These are phyloP conservation scores for Geococcyx californianus DNA, from an alignment of 2,113 vertebrate genomes.

Conservation along the genomic window DNA sequence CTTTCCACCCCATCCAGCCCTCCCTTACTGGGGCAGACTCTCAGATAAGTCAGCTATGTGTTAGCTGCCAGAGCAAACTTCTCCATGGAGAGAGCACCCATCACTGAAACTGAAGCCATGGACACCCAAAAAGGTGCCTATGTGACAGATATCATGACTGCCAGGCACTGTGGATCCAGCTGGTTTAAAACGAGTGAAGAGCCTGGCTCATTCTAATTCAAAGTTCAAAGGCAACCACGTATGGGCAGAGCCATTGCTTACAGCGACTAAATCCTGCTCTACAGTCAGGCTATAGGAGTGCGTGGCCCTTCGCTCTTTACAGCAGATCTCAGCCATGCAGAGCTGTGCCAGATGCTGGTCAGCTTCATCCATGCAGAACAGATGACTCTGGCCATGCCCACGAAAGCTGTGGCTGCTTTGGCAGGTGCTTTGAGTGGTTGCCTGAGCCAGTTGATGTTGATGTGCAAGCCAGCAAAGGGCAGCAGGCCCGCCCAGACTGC, in stretches of 20 bases:
- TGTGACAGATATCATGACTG: accelerated
- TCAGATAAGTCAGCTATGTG: background rate
- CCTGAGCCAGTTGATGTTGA: background rate
- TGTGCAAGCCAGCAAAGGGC: background rate
- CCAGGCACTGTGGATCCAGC: background rate
- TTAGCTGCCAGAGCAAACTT: background rate
- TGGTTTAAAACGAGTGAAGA: background rate
- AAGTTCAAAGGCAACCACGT: background rate
- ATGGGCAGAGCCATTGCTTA: background rate
- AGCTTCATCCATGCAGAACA: background rate
- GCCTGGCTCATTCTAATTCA: background rate
- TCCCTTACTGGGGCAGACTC: background rate
- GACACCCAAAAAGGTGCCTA: background rate
- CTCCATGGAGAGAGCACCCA: background rate
- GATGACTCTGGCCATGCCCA: background rate
- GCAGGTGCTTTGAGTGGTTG: background rate
- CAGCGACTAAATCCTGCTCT: background rate
- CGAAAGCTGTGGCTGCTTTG: background rate
- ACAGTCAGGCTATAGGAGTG: background rate
- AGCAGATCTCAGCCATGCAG: background rate
- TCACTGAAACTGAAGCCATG: background rate
- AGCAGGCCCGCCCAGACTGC: background rate
- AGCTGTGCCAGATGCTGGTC: background rate
- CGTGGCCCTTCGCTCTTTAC: background rate
- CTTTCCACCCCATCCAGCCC: background rate